Base-by-base conservation (phyloP, 1,140 invertebrate species). In the Tribolium madens region DNA sequence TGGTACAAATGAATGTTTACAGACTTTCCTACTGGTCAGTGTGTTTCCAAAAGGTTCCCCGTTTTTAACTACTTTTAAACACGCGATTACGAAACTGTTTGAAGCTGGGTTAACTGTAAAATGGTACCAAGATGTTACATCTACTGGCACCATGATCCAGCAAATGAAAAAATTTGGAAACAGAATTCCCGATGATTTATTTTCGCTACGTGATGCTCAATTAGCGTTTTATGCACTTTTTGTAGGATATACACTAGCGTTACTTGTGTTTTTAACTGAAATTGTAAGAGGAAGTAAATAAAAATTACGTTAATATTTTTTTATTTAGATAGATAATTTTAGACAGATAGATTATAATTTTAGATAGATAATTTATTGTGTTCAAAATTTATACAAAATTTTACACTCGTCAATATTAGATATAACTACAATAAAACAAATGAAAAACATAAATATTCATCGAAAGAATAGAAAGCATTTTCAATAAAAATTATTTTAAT, bases 41-140 rank as follows among this genome's bases (percentile, higher is more conserved):
- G 46, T 78, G 6, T 26, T 78, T 2, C 76, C 72, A 2, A 53
- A 75, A 60, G 76, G 76, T 12, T 78, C 72, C 1, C 72, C 76
- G 6, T 75, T 36, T 71, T 57, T 78, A 7, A 9, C n/a, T 3
- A 26, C 14, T 6, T 75, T 78, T 21, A 78, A 78, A 12, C 7
- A 26, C 5, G 36, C 12, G n/a, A 36, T 75, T 12, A n/a, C 17
- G 14, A 42, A 12, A 14, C 46, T 75, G 0, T 31, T 60, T 10
- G 73, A 64, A 46, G 73, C 31, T 2, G 73, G 73, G 9, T 42
- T 75, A 3, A 13, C 14, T 1, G 4, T 7, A 2, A 64, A 75
- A 68, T 75, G 73, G 73, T 68, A 75, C 31, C 0, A 12, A 0
- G 73, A 75, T 10, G 26, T 36, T 3, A 6, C 14, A 7, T 53